phyloP scores from a whole-genome alignment of 2,113 vertebrate species.

The Ceuthmochares aereus region DNA sequence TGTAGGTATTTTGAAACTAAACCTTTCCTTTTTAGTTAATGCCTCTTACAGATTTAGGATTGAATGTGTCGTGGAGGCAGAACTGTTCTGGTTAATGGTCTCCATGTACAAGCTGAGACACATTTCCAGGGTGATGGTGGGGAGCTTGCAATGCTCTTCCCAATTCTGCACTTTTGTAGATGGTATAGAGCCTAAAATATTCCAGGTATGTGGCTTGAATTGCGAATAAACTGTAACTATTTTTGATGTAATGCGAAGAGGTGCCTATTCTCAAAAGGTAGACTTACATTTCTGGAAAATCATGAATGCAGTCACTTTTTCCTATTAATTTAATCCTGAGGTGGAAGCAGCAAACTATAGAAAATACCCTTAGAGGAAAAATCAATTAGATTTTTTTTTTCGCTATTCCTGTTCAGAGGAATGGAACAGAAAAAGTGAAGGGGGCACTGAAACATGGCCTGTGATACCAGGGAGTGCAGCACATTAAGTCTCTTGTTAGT shows the following conservation, averaged over 20 bases:
- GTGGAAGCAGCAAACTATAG: background rate
- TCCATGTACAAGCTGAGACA: background rate
- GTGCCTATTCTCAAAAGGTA: background rate
- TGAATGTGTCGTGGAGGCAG: background rate
- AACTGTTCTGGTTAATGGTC: background rate
- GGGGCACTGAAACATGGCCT: background rate
- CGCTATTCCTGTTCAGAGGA: background rate
- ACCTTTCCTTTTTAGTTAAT: background rate
- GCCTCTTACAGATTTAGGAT: background rate
- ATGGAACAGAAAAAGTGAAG: background rate
- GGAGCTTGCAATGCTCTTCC: background rate
- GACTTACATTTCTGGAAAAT: background rate
- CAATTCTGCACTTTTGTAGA: background rate
- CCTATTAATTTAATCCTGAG: background rate
- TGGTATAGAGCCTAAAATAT: background rate
- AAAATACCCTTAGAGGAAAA: slow-evolving; percentile 6
- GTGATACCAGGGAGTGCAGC: background rate
- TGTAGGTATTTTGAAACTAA: background rate
- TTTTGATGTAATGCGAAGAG: background rate
- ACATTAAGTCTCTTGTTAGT: background rate
- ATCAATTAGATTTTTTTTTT: background rate
- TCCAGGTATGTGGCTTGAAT: background rate
- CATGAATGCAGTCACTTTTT: background rate
- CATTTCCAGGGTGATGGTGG: background rate
- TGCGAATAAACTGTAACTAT: background rate